phyloP scores from a whole-genome alignment of 1,140 invertebrate species.

The Atopsyche davidsoni region DNA sequence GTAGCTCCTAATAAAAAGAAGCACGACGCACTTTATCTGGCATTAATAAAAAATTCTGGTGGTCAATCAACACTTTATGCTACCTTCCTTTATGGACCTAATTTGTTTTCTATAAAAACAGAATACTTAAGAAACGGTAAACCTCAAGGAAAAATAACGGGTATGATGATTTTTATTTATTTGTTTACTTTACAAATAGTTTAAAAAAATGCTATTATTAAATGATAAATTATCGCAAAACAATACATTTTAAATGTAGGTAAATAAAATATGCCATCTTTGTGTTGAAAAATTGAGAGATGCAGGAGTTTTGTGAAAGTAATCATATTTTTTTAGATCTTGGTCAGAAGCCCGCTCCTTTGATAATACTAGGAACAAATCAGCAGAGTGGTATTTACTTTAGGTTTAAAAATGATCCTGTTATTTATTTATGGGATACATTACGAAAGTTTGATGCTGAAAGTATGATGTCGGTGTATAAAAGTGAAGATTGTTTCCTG shows the following conservation, averaged over 20 bases:
- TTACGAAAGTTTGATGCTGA: slow-evolving; percentile 10
- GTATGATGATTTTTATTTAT: slow-evolving; percentile 28
- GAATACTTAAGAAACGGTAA: slow-evolving; percentile 49
- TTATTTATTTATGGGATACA: slow-evolving; percentile 20
- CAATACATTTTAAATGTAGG: too few species aligned
- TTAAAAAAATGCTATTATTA: too few species aligned
- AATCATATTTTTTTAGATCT: slow-evolving; percentile 20
- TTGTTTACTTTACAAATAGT: too few species aligned
- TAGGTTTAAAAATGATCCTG: slow-evolving; percentile 13
- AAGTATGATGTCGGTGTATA: slow-evolving; percentile 13
- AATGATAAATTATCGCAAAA: too few species aligned
- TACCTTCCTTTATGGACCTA: slow-evolving; percentile 50
- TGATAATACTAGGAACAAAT: slow-evolving; percentile 21
- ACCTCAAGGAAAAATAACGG: slow-evolving; percentile 45
- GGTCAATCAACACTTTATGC: slow-evolving; percentile 51
- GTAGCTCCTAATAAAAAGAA: slow-evolving; percentile 38
- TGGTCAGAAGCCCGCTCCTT: slow-evolving; percentile 13
- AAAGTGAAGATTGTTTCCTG: slow-evolving; percentile 19
- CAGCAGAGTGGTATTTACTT: slow-evolving; percentile 13
- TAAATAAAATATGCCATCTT: too few species aligned
- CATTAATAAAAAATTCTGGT: slow-evolving; percentile 44
- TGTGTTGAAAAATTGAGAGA: too few species aligned
- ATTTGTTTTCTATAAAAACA: slow-evolving; percentile 51
- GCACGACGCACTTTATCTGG: slow-evolving; percentile 55
- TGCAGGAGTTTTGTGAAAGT: background rate